These are phyloP conservation scores for Paedocypris sp. DNA, from an alignment of 2,113 vertebrate genomes.

Conservation along the genomic window DNA sequence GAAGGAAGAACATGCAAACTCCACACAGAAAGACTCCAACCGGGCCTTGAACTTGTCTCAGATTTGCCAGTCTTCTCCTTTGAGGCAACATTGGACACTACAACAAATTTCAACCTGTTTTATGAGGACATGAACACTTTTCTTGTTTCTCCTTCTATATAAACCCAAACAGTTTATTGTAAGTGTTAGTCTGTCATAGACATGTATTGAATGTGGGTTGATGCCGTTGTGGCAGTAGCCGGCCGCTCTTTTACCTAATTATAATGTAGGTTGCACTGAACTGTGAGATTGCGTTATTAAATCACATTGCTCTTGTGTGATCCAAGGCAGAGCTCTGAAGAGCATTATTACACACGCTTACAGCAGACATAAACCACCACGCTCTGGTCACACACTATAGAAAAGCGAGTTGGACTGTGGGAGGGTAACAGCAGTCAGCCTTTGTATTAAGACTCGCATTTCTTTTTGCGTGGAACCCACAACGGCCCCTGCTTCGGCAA, in stretches of 20 bases:
- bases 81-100: too few species aligned
- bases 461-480: not conserved
- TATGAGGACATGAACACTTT: too few species aligned
- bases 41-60: too few species aligned
- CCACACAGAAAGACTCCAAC: too few species aligned
- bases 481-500: not conserved
- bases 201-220: too few species aligned
- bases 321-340: conserved; percentile 4
- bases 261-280: conserved; percentile 1
- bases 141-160: too few species aligned
- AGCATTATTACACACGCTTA: conserved; percentile 17
- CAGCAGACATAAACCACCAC: not conserved
- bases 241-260: conserved; percentile 7
- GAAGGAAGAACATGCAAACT: too few species aligned
- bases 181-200: too few species aligned
- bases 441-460: not conserved
- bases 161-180: too few species aligned
- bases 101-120: too few species aligned
- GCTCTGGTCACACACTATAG: not conserved
- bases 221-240: too few species aligned
- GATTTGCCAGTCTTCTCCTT: too few species aligned
- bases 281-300: conserved; percentile 1
- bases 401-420: not conserved
- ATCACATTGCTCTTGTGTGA: conserved; percentile 6
- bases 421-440: conserved; percentile 8